Evolutionary conservation across 1,140 invertebrate genomes (phyloP).

Genomic region (Lysiphlebus fabarum): DNA sequence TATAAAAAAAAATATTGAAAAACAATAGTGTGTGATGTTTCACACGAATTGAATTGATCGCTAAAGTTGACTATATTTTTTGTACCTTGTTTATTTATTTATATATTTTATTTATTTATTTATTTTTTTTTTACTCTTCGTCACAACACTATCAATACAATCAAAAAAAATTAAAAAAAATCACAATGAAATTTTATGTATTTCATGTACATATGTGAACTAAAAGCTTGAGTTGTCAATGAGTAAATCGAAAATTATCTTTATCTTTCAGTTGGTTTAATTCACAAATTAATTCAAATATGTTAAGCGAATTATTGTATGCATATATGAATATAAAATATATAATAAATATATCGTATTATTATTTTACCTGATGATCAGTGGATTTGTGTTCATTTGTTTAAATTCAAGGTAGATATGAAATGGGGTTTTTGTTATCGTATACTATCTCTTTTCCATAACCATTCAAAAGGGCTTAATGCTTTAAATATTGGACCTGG

Average conservation of each 20-base stretch:
- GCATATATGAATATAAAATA: constrained; percentile 3
- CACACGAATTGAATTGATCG: no score
- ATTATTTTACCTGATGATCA: constrained; percentile 9
- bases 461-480: constrained; percentile 33
- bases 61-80: no score
- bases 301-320: neutral
- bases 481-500: constrained; percentile 24
- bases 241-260: constrained; percentile 11
- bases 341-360: constrained; percentile 9
- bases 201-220: neutral
- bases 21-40: no score
- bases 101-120: no score
- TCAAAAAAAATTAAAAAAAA: neutral
- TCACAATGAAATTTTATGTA: neutral
- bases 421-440: constrained; percentile 34
- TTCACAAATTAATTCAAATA: neutral
- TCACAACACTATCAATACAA: no score
- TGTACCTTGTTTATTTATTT: no score
- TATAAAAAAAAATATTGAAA: no score
- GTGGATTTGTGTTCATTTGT: constrained; percentile 11
- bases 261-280: constrained; percentile 15
- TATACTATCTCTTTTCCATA: constrained; percentile 35
- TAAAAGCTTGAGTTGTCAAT: no score
- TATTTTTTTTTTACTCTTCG: no score
- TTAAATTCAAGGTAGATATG: neutral